Conservation (phyloP, 2,888 invertebrate species). For the Diploptera punctata region DNA sequence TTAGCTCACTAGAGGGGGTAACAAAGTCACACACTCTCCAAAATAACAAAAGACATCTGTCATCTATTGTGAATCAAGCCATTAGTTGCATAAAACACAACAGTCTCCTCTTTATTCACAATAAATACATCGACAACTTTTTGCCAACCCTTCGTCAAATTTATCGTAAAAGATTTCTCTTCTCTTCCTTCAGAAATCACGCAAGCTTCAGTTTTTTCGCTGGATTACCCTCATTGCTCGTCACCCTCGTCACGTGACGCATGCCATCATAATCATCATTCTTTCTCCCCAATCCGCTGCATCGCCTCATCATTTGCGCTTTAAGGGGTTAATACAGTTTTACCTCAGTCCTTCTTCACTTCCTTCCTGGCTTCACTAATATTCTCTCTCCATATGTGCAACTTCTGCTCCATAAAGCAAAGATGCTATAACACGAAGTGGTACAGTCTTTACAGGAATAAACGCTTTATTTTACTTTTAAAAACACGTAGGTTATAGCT, state of each 20-base stretch:
- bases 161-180: neutral
- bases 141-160: neutral
- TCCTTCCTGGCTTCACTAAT: constrained; percentile 2
- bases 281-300: neutral
- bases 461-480: too few relatives aligned
- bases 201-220: constrained; percentile 10
- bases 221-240: neutral
- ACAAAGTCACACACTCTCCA: neutral
- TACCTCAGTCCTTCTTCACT: neutral
- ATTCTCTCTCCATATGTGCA: neutral
- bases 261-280: constrained; percentile 11
- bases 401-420: neutral
- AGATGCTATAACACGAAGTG: too few relatives aligned
- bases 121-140: constrained; percentile 7
- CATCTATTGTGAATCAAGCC: neutral
- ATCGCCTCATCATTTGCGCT: constrained; percentile 16
- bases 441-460: too few relatives aligned
- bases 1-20: too few relatives aligned
- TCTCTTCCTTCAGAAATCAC: constrained; percentile 6
- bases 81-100: constrained; percentile 3
- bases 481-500: too few relatives aligned
- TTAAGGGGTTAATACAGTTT: constrained; percentile 10
- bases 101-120: neutral
- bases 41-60: neutral
- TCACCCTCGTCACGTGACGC: neutral